Evolutionary conservation across 1,140 invertebrate genomes (phyloP), one percentile per base, ranked within the genome.

Genomic region (Pseudobourletiella spinata): DNA sequence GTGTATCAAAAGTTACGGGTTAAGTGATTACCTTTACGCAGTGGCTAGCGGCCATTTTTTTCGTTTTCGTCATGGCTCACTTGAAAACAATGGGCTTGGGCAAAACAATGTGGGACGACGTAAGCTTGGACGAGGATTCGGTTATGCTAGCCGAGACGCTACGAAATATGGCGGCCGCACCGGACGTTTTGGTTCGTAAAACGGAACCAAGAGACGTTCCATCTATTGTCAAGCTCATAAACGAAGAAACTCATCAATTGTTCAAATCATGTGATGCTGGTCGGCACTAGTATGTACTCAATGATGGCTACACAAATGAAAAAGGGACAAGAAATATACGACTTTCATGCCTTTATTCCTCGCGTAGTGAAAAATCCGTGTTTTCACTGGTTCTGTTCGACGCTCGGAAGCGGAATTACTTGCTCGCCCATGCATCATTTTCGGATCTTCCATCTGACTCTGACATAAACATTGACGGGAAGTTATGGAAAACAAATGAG

Each of bases 381-480:
- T 66, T 59, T 26, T 66, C 65, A 8, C 6, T 66, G 2, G 65
- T 50, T n/a, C 3, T 66, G 11, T 24, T 25, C 2, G 59, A 61
- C 30, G 20, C 26, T 1, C 14, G 16, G 26, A 50, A 63, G 24
- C 1, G 29, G 39, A 32, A 25, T 26, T 20, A 32, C 2, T 1
- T 66, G 18, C 25, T 66, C 14, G 65, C 65, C 3, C 39, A 50
- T 42, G 65, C 61, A 11, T 59, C 55, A 3, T 66, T 66, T 44
- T 28, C 57, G 18, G 65, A 66, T 29, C 30, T 29, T 32, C 65
- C 65, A 28, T 28, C 11, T 3, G 56, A 63, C 30, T 8, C 44
- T 8, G 22, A 15, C 4, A 20, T 66, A 4, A 57, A 43, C 11
- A 50, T 63, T 26, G 24, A 50, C 32, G 39, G 30, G 11, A 66